A percentile compares a stretch with the other conserved stretches of the same genome.
phyloP scores from a whole-genome alignment of 1,140 invertebrate species.

The Venturia canescens region DNA sequence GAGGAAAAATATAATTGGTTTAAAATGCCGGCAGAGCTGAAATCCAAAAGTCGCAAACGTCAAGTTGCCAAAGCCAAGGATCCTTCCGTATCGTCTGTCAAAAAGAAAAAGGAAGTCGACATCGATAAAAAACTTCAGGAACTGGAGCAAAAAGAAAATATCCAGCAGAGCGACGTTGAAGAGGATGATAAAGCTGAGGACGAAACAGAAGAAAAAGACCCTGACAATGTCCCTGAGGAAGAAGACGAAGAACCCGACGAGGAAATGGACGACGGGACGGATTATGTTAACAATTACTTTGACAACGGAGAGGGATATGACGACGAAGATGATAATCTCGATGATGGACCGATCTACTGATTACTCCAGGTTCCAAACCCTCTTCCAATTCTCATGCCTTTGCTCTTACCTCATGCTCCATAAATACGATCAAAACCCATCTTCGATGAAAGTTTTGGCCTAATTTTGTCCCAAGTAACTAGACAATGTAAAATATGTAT shows the following conservation, averaged over 20 bases:
- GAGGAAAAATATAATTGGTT: conserved; percentile 78
- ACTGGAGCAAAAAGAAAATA: conserved; percentile 79
- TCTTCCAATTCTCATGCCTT: background rate
- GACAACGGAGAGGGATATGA: conserved; percentile 92
- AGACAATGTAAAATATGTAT: too few species aligned
- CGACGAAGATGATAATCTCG: conserved; percentile 91
- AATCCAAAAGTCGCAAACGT: conserved; percentile 69
- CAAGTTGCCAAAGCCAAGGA: conserved; percentile 60
- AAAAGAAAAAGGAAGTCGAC: conserved; percentile 68
- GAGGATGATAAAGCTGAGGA: conserved; percentile 77
- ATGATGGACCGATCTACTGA: conserved; percentile 85
- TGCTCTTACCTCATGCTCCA: too few species aligned
- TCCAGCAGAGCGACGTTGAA: conserved; percentile 72
- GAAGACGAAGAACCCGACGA: conserved; percentile 79
- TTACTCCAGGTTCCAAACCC: background rate
- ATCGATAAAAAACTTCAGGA: conserved; percentile 78
- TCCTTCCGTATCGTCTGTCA: conserved; percentile 30
- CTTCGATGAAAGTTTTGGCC: too few species aligned
- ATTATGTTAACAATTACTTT: conserved; percentile 90
- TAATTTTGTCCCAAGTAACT: too few species aligned
- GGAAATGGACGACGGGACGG: conserved; percentile 86
- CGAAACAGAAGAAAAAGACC: conserved; percentile 73
- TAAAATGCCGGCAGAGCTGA: conserved; percentile 78
- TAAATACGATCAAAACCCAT: too few species aligned
- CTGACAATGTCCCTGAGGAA: conserved; percentile 61